phyloP scores from a whole-genome alignment of 2,113 vertebrate species.

The Benitochromis conjunctus region DNA sequence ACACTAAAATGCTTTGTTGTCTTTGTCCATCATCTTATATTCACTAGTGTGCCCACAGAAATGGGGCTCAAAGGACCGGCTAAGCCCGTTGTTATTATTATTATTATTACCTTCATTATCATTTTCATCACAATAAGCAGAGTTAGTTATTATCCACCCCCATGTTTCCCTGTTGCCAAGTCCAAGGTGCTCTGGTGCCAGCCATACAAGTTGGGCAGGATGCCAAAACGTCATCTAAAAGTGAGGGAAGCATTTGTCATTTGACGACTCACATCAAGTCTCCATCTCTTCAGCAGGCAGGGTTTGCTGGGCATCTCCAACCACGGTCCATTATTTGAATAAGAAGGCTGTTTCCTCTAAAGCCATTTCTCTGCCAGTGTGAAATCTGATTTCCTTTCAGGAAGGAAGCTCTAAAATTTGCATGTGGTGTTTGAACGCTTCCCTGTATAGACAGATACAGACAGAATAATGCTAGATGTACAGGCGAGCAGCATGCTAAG shows the following conservation, averaged over 20 bases:
- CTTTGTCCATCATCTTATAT: constrained; percentile 32
- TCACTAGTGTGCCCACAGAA: constrained; percentile 13
- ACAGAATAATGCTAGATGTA: constrained; percentile 10
- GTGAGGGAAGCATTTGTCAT: constrained; percentile 47
- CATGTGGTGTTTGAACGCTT: constrained; percentile 15
- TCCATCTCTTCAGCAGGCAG: constrained; percentile 3
- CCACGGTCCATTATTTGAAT: constrained; percentile 52
- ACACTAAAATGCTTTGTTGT: constrained; percentile 34
- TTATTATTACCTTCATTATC: constrained; percentile 65
- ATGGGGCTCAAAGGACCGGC: constrained; percentile 43
- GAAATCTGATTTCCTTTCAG: constrained; percentile 35
- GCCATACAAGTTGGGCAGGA: constrained; percentile 42
- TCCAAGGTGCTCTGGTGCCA: constrained; percentile 49
- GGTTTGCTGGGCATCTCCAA: constrained; percentile 18
- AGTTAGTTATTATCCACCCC: constrained; percentile 58
- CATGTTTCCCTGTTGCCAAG: constrained; percentile 34
- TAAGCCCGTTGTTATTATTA: constrained; percentile 56
- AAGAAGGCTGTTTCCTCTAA: constrained; percentile 10
- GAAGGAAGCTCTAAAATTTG: constrained; percentile 14
- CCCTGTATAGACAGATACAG: neutral
- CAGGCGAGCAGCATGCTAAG: neutral
- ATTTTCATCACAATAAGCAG: constrained; percentile 60
- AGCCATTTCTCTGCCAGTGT: constrained; percentile 11
- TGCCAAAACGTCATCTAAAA: constrained; percentile 53
- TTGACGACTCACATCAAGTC: constrained; percentile 25